These are phyloP conservation scores for Sebastes baramenuke DNA, from an alignment of 2,797 vertebrate species.

Conservation along the genomic window DNA sequence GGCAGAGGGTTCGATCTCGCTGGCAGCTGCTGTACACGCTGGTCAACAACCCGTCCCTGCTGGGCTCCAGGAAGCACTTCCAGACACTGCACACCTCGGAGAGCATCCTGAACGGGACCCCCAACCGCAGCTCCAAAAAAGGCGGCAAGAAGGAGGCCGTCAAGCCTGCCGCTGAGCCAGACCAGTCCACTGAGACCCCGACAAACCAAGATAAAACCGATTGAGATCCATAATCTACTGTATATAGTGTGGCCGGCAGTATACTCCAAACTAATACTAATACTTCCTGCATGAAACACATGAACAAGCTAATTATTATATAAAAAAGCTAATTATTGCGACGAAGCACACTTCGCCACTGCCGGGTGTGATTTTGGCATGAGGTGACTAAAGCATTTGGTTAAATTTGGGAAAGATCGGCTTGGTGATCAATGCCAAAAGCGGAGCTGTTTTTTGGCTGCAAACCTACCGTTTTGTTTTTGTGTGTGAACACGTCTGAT, in stretches of 20 bases:
- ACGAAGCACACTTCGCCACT: too few species aligned
- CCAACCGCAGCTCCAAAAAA: conserved; percentile 60
- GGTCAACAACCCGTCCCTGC: conserved; percentile 89
- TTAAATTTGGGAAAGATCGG: neutral
- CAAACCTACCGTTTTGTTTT: neutral
- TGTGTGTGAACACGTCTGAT: neutral
- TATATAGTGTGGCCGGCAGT: neutral
- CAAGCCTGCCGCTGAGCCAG: conserved; percentile 13
- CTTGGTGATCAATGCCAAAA: neutral
- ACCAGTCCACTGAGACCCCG: neutral
- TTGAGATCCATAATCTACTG: neutral
- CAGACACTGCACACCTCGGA: conserved; percentile 75
- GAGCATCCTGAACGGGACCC: conserved; percentile 76
- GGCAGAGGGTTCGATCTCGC: conserved; percentile 70
- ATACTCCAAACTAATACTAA: neutral
- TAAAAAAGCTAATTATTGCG: too few species aligned
- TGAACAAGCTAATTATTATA: too few species aligned
- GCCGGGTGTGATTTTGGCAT: too few species aligned
- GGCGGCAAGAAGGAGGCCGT: conserved; percentile 59
- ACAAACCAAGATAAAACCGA: conserved; percentile 43
- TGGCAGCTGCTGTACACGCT: conserved; percentile 93
- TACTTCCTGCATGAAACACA: too few species aligned
- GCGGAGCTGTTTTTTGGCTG: neutral
- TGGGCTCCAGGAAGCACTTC: conserved; percentile 88
- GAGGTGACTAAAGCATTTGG: neutral